Percentiles rank a stretch among this genome's conserved stretches.
Evolutionary conservation across 2,888 invertebrate genomes (phyloP).

Genomic region (Panorpa germanica): DNA sequence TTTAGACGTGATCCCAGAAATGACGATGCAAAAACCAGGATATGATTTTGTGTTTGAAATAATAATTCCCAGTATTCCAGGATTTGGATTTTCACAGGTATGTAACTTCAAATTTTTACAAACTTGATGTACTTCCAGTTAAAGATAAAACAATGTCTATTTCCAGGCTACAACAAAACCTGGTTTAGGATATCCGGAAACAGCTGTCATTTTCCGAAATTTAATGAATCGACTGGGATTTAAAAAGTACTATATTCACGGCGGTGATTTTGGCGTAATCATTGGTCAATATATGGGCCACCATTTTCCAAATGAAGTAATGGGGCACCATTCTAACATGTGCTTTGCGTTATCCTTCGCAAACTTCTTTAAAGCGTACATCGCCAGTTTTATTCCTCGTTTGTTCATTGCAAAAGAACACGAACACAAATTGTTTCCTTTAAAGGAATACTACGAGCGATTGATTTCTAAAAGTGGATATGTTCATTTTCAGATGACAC

Average conservation of each 20-base stretch:
- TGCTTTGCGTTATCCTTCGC: constrained; percentile 22
- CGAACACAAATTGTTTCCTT: constrained; percentile 29
- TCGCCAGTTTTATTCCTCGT: constrained; percentile 30
- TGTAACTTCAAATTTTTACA: too few relatives aligned
- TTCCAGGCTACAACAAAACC: constrained; percentile 26
- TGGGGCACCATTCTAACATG: constrained; percentile 39
- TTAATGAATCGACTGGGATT: constrained; percentile 50
- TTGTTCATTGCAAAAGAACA: constrained; percentile 28
- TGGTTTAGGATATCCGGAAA: constrained; percentile 34
- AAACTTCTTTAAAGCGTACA: constrained; percentile 22
- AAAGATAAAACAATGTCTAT: too few relatives aligned
- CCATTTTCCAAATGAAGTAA: constrained; percentile 34
- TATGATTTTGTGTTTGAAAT: constrained; percentile 43
- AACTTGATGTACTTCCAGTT: too few relatives aligned
- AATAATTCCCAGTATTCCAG: constrained; percentile 35
- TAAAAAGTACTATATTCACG: constrained; percentile 45
- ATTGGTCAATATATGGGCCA: constrained; percentile 38
- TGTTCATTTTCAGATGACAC: constrained; percentile 40
- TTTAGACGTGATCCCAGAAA: constrained; percentile 44
- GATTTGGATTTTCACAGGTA: constrained; percentile 32
- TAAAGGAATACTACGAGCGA: constrained; percentile 17
- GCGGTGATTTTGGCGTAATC: constrained; percentile 51
- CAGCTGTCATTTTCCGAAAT: constrained; percentile 37
- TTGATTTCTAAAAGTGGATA: constrained; percentile 23
- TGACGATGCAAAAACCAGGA: constrained; percentile 30